Evolutionary conservation across 2,797 vertebrate species (phyloP).

Genomic region (Eulemur albifrons): DNA sequence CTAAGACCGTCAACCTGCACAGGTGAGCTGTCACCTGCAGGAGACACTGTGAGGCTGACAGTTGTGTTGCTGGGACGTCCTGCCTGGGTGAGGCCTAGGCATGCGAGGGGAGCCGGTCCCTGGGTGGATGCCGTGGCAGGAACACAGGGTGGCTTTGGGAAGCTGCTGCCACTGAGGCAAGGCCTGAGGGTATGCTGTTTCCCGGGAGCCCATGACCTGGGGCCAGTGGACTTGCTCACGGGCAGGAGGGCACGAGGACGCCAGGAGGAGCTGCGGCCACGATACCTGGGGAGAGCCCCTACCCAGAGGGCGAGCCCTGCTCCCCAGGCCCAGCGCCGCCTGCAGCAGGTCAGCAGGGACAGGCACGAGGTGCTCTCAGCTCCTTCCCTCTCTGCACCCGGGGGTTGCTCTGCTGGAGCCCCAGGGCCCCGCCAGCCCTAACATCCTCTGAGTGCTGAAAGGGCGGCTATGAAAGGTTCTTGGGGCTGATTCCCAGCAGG

Average conservation of each 20-base stretch:
- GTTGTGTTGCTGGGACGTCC: neutral
- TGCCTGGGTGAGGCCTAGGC: neutral
- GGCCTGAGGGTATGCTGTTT: neutral
- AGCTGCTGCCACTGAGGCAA: neutral
- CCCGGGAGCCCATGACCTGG: neutral
- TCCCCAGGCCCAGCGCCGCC: fast-evolving
- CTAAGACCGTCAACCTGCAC: neutral
- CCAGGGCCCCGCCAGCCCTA: fast-evolving
- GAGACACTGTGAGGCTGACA: fast-evolving
- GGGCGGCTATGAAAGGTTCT: neutral
- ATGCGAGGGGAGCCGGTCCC: neutral
- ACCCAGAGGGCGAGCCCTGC: fast-evolving
- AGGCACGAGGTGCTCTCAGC: fast-evolving
- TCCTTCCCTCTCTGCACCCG: fast-evolving
- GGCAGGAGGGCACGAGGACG: neutral
- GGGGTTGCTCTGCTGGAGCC: fast-evolving
- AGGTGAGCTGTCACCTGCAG: no score
- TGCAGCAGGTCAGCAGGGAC: fast-evolving
- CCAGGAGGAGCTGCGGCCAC: fast-evolving
- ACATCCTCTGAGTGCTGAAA: neutral
- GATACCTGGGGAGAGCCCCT: fast-evolving
- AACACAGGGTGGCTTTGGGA: fast-evolving
- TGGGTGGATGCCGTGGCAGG: fast-evolving
- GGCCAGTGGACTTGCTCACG: neutral
- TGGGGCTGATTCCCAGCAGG: neutral